phyloP scores from a whole-genome alignment of 1,140 invertebrate genomes.

The Saccostrea cuccullata region DNA sequence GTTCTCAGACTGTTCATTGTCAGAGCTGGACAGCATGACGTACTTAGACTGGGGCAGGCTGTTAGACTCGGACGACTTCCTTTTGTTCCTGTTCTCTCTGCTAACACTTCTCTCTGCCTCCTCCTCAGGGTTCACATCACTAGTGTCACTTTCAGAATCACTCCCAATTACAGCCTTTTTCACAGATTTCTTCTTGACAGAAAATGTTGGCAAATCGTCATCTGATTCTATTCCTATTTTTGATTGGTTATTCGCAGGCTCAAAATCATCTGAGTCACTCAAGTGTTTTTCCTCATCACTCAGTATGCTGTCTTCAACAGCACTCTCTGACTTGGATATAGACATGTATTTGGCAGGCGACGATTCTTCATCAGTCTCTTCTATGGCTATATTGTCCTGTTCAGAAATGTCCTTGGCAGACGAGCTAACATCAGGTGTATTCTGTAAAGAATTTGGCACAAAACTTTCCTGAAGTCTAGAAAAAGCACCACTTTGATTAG shows the following conservation, averaged over 20 bases:
- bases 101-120: neutral
- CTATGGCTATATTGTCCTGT: neutral
- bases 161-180: constrained; percentile 9
- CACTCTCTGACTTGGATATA: neutral
- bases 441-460: constrained; percentile 25
- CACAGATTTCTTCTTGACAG: neutral
- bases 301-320: neutral
- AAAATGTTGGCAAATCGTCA: neutral
- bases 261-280: neutral
- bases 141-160: constrained; percentile 10
- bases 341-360: neutral
- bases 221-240: neutral
- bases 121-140: neutral
- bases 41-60: neutral
- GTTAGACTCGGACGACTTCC: neutral
- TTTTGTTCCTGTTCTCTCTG: neutral
- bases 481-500: neutral
- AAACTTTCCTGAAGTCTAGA: neutral
- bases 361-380: neutral
- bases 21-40: constrained; percentile 12
- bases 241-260: neutral
- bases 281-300: neutral
- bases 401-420: neutral
- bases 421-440: neutral
- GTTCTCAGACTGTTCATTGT: constrained; percentile 8